Evolutionary conservation across 2,888 invertebrate genomes (phyloP).

Genomic region (Stenodema calcarata): DNA sequence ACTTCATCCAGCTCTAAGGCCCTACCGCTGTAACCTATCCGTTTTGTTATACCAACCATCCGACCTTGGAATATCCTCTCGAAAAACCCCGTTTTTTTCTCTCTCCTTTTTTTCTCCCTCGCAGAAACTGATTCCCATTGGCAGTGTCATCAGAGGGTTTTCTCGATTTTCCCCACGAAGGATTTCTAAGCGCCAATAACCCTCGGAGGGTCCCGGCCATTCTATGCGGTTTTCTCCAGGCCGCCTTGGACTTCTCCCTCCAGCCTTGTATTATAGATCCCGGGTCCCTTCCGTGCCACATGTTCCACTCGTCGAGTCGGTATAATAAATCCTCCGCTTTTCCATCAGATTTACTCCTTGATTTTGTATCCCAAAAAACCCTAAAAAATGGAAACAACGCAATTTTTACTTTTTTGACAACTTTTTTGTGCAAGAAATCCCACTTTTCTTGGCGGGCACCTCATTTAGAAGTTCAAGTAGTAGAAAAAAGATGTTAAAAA

Average conservation of each 20-base stretch:
- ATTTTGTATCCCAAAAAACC: no score
- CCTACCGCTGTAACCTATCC: slow-evolving; percentile 3
- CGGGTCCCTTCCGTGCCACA: neutral
- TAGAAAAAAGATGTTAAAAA: no score
- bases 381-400: no score
- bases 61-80: neutral
- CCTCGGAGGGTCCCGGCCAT: neutral
- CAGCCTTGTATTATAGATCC: neutral
- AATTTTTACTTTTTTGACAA: no score
- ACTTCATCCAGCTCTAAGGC: neutral
- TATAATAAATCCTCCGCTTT: no score
- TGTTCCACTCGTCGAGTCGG: neutral
- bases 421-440: no score
- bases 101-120: neutral
- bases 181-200: neutral
- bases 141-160: neutral
- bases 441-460: no score
- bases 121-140: neutral
- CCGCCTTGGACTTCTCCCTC: neutral
- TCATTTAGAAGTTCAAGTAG: no score
- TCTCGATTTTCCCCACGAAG: neutral
- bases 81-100: neutral
- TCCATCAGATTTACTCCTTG: no score
- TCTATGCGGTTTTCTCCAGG: neutral
- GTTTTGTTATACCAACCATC: slow-evolving; percentile 6